Evolutionary conservation across 2,888 invertebrate genomes (phyloP), one percentile per base, ranked within the genome.

Genomic region (Drosophila lutescens): DNA sequence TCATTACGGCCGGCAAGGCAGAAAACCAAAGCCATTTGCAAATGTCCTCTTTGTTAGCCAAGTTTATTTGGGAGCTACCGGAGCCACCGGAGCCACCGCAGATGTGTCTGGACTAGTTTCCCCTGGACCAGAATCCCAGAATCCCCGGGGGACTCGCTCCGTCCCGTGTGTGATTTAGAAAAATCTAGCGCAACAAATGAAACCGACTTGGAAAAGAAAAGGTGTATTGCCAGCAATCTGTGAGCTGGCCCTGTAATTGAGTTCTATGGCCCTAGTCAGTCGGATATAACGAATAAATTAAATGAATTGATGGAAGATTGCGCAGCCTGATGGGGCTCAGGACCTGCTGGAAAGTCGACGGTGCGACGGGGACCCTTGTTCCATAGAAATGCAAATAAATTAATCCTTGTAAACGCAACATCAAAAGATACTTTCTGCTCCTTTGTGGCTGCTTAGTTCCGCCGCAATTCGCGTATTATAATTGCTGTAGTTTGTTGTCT

Each of bases 131-230:
- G 50, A 23, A 41, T 70, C 66, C 65, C 51, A n/a, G 50, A 23
- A 41, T 70, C 67, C 65, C 51, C 38, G 36, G 62, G 47, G 62
- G 55, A 40, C 75, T 41, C 34, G 76, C 78, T 50, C 71, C 65
- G 15, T 38, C 12, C 58, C 57, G 76, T 76, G 59, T 85, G 76
- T 74, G 77, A 86, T 76, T 82, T 82, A 84, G 88, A 89, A 90
- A 86, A 87, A 87, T 89, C 87, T 89, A 71, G 89, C 89, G 89
- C 89, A 88, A 89, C 87, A 89, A 87, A 87, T 87, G 87, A 84
- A 75, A 77, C 53, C 46, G 54, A 57, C 49, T 63, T 49, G 49
- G 57, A 23, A 6, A 26, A 15, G 44, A 76, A 65, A 71, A 75
- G 77, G 72, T 76, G 72, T 34, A 49, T 41, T 49, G 12, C 46